Evolutionary conservation across 2,888 invertebrate species (phyloP).

Genomic region (Cosmia trapezina): DNA sequence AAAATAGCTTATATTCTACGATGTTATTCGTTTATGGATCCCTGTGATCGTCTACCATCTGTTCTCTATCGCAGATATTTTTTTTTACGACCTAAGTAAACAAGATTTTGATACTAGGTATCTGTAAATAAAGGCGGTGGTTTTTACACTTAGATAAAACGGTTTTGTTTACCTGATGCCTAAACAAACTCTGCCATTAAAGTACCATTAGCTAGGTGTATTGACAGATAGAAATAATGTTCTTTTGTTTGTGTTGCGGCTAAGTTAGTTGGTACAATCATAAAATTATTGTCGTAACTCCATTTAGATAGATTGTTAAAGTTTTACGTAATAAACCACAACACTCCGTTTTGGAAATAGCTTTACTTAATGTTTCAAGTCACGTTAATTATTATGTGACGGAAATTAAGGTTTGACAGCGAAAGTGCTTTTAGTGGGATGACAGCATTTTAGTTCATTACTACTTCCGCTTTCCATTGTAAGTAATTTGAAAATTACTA

Average conservation of each 20-base stretch:
- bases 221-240: neutral
- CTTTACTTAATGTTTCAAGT: neutral
- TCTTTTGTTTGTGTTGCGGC: neutral
- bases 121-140: neutral
- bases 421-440: constrained; percentile 6
- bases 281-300: too few relatives aligned
- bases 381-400: neutral
- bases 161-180: neutral
- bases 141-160: neutral
- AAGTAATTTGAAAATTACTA: neutral
- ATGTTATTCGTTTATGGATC: constrained; percentile 1
- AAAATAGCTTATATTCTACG: neutral
- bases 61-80: neutral
- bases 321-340: neutral
- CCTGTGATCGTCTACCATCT: constrained; percentile 1
- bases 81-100: constrained; percentile 1
- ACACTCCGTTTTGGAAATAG: neutral
- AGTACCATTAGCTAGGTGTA: neutral
- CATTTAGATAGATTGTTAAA: neutral
- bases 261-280: neutral
- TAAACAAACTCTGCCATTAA: neutral
- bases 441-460: neutral
- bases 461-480: neutral
- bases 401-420: constrained; percentile 2
- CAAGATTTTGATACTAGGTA: neutral